These are phyloP conservation scores for Monochamus alternatus DNA, from an alignment of 2,888 invertebrate species.

Conservation along the genomic window DNA sequence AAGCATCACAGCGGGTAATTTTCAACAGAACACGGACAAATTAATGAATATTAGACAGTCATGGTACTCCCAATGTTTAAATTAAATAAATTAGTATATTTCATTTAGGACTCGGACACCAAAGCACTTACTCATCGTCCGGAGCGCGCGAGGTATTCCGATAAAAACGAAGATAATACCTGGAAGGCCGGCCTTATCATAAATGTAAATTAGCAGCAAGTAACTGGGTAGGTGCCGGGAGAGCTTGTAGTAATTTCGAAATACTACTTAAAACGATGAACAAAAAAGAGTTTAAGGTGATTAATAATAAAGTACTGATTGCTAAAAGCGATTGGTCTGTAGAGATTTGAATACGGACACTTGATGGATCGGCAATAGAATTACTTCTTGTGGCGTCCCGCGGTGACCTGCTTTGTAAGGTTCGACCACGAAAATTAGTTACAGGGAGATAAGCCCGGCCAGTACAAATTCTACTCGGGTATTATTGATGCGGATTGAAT, in stretches of 20 bases:
- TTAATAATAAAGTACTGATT: slow-evolving; percentile 61
- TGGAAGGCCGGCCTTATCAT: neutral
- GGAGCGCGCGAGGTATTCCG: neutral
- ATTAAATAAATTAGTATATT: neutral
- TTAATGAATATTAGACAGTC: slow-evolving; percentile 17
- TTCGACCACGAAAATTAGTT: slow-evolving; percentile 63
- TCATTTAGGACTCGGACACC: neutral
- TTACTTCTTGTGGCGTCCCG: slow-evolving; percentile 66
- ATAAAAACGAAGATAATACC: slow-evolving; percentile 22
- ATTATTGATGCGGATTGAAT: slow-evolving; percentile 62
- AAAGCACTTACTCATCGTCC: slow-evolving; percentile 2
- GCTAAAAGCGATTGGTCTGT: slow-evolving; percentile 64
- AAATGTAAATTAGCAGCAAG: neutral
- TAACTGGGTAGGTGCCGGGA: slow-evolving; percentile 10
- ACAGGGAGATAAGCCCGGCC: slow-evolving; percentile 49
- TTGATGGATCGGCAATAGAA: slow-evolving; percentile 68
- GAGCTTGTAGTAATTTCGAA: slow-evolving; percentile 17
- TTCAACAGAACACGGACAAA: slow-evolving; percentile 8
- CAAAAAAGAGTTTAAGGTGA: slow-evolving; percentile 30
- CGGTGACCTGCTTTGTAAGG: slow-evolving; percentile 61
- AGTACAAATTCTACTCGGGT: slow-evolving; percentile 46
- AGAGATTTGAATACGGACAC: slow-evolving; percentile 64
- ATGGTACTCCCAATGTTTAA: neutral
- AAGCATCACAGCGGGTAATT: neutral
- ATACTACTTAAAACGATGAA: slow-evolving; percentile 27